phyloP scores from a whole-genome alignment of 2,888 invertebrate species.

The Trissolcus brochymenae region DNA sequence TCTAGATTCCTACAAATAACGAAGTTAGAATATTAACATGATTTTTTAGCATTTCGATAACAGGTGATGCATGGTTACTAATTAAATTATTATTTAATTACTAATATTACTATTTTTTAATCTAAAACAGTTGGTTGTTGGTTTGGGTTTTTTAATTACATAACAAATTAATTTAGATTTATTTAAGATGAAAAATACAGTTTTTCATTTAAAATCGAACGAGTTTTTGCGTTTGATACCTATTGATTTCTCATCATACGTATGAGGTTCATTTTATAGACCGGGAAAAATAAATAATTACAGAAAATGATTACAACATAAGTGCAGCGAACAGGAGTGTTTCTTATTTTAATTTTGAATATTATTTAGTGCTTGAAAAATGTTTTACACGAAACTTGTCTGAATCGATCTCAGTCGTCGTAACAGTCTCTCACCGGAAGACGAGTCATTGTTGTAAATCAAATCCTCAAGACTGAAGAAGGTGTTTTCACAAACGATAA shows the following conservation, averaged over 20 bases:
- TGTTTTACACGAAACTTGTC: conserved; percentile 39
- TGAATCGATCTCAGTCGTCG: conserved; percentile 31
- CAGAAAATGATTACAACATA: conserved; percentile 13
- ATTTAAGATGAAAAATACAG: too few species aligned
- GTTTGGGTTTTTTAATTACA: too few species aligned
- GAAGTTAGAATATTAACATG: too few species aligned
- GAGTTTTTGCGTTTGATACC: conserved; percentile 9
- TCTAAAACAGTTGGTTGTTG: too few species aligned
- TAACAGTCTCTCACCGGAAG: conserved; percentile 41
- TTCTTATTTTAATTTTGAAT: conserved; percentile 16
- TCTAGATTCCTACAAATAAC: too few species aligned
- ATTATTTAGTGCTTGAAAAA: conserved; percentile 24
- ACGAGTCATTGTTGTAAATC: conserved; percentile 44
- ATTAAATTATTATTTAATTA: too few species aligned
- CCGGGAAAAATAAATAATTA: conserved; percentile 52
- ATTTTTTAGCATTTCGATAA: too few species aligned
- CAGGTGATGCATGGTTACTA: too few species aligned
- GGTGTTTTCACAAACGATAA: conserved; percentile 3
- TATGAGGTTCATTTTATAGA: conserved; percentile 9
- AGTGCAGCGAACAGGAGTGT: conserved; percentile 34
- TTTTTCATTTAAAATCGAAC: too few species aligned
- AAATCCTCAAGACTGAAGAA: conserved; percentile 24
- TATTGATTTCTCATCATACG: background rate
- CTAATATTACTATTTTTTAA: too few species aligned
- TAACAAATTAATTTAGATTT: too few species aligned